These are phyloP conservation scores for Bufo bufo DNA, from an alignment of 2,113 vertebrate species.

Conservation along the genomic window DNA sequence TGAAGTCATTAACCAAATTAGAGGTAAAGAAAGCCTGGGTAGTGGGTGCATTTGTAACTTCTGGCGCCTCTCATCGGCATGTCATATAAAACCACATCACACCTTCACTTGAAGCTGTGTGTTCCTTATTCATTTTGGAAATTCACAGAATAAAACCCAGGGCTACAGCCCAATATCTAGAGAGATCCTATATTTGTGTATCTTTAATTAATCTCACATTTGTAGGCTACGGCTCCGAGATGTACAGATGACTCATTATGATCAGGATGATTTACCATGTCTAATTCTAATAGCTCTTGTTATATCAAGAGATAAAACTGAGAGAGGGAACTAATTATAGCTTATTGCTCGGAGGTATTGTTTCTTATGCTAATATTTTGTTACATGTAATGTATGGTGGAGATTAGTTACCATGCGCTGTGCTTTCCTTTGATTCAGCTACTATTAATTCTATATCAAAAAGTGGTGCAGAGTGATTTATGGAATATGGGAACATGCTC, in stretches of 20 bases:
- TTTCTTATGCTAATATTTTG: conserved; percentile 57
- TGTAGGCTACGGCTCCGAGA: conserved; percentile 37
- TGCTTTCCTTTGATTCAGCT: conserved; percentile 42
- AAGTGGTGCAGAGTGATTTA: conserved; percentile 41
- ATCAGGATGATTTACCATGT: conserved; percentile 52
- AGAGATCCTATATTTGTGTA: conserved; percentile 18
- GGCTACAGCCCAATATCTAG: neutral
- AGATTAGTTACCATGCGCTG: conserved; percentile 51
- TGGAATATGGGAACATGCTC: conserved; percentile 40
- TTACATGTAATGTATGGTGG: conserved; percentile 46
- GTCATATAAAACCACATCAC: no score
- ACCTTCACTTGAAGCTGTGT: neutral
- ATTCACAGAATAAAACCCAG: neutral
- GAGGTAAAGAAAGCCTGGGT: no score
- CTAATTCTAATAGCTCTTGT: conserved; percentile 58
- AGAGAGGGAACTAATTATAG: conserved; percentile 54
- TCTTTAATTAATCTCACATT: conserved; percentile 52
- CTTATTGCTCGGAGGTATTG: conserved; percentile 55
- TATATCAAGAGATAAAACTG: conserved; percentile 56
- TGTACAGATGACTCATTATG: conserved; percentile 45
- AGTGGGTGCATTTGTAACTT: no score
- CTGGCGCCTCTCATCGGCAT: no score
- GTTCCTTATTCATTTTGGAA: neutral
- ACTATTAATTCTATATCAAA: conserved; percentile 50
- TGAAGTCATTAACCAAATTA: no score